Evolutionary conservation across 2,113 vertebrate species (phyloP), one percentile per base, ranked within the genome.

Genomic region (Syngnathoides biaculeatus): DNA sequence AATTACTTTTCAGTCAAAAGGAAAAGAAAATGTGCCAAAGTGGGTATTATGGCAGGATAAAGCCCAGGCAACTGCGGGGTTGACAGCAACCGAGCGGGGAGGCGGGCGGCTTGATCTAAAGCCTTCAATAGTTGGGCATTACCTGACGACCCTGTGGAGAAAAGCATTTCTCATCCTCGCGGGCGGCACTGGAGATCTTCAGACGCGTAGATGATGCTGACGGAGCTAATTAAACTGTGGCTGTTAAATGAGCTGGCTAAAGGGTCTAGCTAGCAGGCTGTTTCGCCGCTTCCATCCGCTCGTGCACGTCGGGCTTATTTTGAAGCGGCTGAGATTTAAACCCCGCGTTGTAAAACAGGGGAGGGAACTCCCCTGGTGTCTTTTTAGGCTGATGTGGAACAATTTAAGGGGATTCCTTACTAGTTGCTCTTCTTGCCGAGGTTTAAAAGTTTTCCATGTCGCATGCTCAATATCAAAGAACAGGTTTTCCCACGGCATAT

Each of bases 171-270:
- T 67, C 70, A 61, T 55, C 64, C 43, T 63, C 10, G 20, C 26
- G 61, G 26, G 42, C 55, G 71, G 35, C 70, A 30, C 12, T 64
- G 64, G 68, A 76, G 67, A 70, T 57, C 24, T 79, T 68, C 61
- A 59, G 42, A 79, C 64, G 53, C 58, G 64, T 30, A 77, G 60
- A 78, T 53, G 65, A 61, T 58, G 65, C 76, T 57, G 27, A 78
- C 40, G 43, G 68, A 74, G 66, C 64, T 73, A 78, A 79, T 77
- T 80, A 71, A 79, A 62, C 69, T 78, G 59, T 75, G 76, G 82
- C 66, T 68, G 69, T 68, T 75, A 86, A 79, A 84, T 78, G 71
- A 73, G 67, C 67, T 79, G 65, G 57, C 69, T 73, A 65, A 74
- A 78, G 50, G 27, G 62, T 71, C 47, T 58, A 79, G 72, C 82